These are phyloP conservation scores for Ambastaia sidthimunki DNA, from an alignment of 2,797 vertebrate species.

Conservation along the genomic window DNA sequence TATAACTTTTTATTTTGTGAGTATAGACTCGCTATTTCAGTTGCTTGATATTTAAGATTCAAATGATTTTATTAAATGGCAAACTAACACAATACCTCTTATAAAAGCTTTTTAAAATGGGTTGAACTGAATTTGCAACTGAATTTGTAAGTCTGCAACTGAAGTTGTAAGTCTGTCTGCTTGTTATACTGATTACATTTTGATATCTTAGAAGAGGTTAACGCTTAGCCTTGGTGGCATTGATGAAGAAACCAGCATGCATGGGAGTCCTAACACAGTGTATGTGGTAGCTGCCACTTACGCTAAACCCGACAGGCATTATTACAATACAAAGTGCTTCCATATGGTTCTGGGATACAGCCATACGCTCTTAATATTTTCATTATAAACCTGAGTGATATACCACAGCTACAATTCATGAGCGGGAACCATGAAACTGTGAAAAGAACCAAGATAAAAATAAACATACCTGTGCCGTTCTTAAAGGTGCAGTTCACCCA, in stretches of 20 bases:
- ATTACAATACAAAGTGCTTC: slow-evolving; percentile 76
- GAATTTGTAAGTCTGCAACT: too few species aligned
- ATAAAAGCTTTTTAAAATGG: too few species aligned
- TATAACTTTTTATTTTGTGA: background rate
- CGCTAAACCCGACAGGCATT: slow-evolving; percentile 74
- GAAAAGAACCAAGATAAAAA: slow-evolving; percentile 10
- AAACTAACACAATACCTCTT: too few species aligned
- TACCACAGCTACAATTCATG: slow-evolving; percentile 40
- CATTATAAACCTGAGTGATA: slow-evolving; percentile 41
- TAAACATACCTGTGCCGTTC: background rate
- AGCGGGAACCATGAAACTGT: slow-evolving; percentile 8
- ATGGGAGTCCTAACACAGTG: slow-evolving; percentile 67
- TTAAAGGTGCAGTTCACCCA: too few species aligned
- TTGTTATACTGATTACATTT: slow-evolving; percentile 22
- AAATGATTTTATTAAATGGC: background rate
- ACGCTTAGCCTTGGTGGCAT: slow-evolving; percentile 50
- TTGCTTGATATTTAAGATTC: background rate
- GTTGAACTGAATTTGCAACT: too few species aligned
- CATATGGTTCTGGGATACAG: slow-evolving; percentile 73
- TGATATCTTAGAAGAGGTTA: slow-evolving; percentile 10
- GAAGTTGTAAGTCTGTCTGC: too few species aligned
- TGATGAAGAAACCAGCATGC: slow-evolving; percentile 65
- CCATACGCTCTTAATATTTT: slow-evolving; percentile 57
- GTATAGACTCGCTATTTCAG: background rate
- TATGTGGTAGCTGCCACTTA: slow-evolving; percentile 75